Percentiles rank a stretch among this genome's conserved stretches.
Evolutionary conservation across 30 jellyfish, hydroid and myxozoan species (phyloP).

Genomic region (Aurelia sp.): DNA sequence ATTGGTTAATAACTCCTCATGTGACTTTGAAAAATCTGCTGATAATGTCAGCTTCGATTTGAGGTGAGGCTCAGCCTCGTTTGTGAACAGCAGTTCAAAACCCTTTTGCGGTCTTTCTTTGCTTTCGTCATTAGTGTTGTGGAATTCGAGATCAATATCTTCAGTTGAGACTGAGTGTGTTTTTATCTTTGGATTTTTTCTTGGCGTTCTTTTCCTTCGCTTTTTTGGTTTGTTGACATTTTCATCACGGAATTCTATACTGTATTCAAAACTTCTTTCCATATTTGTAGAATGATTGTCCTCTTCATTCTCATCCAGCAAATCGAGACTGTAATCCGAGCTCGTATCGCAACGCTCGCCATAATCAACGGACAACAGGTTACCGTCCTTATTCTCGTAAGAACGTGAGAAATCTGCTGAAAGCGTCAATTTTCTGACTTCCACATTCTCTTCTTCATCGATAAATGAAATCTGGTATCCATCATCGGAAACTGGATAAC

Average conservation of each 20-base stretch:
- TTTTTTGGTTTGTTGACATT: background rate
- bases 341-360: background rate
- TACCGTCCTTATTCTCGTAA: conserved; percentile 13
- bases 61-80: conserved; percentile 31
- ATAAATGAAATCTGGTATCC: conserved; percentile 62
- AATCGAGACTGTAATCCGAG: background rate
- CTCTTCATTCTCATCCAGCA: background rate
- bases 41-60: conserved; percentile 51
- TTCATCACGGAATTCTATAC: conserved; percentile 43
- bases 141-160: background rate
- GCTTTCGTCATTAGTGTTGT: background rate
- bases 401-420: conserved; percentile 63
- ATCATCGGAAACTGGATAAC: conserved; percentile 37
- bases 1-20: conserved; percentile 2
- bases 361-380: conserved; percentile 4
- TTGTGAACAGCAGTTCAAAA: conserved; percentile 25
- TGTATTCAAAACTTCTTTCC: conserved; percentile 33
- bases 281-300: background rate
- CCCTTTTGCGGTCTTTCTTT: conserved; percentile 2
- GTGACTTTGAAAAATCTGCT: conserved; percentile 48
- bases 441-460: conserved; percentile 28
- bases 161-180: conserved; percentile 1
- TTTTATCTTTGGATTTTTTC: background rate
- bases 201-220: background rate
- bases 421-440: conserved; percentile 26